phyloP scores from a whole-genome alignment of 1,140 invertebrate species.

The Rhopalosiphum maidis region DNA sequence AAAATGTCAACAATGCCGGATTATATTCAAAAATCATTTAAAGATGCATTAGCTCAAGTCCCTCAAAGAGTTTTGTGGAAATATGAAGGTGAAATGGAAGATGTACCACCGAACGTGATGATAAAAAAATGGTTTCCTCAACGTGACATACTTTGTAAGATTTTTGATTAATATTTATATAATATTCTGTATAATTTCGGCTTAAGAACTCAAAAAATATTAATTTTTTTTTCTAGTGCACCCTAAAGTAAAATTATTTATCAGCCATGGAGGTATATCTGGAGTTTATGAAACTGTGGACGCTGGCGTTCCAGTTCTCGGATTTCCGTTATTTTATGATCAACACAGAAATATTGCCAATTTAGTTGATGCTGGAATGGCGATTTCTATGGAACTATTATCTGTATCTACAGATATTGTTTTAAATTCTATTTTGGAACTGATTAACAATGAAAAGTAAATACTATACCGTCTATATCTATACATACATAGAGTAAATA shows the following conservation, averaged over 20 bases:
- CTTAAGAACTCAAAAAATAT: background rate
- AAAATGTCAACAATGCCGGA: conserved; percentile 60
- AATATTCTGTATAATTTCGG: background rate
- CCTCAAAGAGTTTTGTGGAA: conserved; percentile 74
- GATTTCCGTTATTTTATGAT: conserved; percentile 73
- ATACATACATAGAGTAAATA: no score
- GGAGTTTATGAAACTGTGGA: conserved; percentile 75
- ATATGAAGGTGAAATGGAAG: conserved; percentile 66
- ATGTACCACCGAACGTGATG: conserved; percentile 49
- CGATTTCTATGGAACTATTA: conserved; percentile 61
- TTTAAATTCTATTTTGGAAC: background rate
- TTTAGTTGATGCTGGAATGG: conserved; percentile 61
- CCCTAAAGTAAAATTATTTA: conserved; percentile 72
- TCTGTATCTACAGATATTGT: conserved; percentile 62
- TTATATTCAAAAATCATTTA: conserved; percentile 62
- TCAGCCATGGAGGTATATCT: conserved; percentile 76
- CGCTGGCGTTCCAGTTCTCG: conserved; percentile 73
- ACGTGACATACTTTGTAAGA: conserved; percentile 58
- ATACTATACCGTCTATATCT: background rate
- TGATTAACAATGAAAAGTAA: conserved; percentile 31
- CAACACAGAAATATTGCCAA: conserved; percentile 65
- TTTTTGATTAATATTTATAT: background rate
- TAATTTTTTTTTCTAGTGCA: conserved; percentile 65
- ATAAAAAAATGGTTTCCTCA: conserved; percentile 58
- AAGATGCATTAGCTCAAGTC: conserved; percentile 61